Base-by-base conservation (phyloP, 2,888 invertebrate genomes). In the Lasiommata megera region DNA sequence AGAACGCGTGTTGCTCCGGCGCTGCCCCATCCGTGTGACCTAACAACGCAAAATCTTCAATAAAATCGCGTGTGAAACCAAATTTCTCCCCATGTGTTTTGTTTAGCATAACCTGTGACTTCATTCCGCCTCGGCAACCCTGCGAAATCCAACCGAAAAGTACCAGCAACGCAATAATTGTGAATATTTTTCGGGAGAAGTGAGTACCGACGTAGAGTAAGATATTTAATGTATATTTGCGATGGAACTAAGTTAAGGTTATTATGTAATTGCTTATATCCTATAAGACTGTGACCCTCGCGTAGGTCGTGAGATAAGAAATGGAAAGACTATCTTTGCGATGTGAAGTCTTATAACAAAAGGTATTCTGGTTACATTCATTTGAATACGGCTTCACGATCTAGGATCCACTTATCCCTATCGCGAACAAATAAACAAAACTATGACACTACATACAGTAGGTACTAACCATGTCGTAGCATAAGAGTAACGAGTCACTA, bases 31-130 rank as follows among this genome's bases (percentile, higher is more conserved):
- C 68, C 78, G 82, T 82, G 84, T 79, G 76, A 73, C 73, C 74
- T 67, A 71, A 77, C 78, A 77, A 80, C 74, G 76, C 71, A 70
- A 71, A 79, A 80, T 74, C 74, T 83, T 81, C 82, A 86, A 84
- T 82, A 84, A 88, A 71, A 74, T 68, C 68, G 70, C 64, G 73
- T 67, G 75, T 75, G 74, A 63, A 70, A 69, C 64, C 55, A 54
- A 28, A 55, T 56, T 64, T 60, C 58, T 16, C 41, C 38, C 41
- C 41, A 62, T 62, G 71, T 74, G 77, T 74, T 69, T 71, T 68
- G 69, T 71, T 73, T 61, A 48, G 56, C 54, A 48, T 40, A 48
- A 67, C 70, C 67, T 70, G 78, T 77, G 76, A 76, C 75, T 70
- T 72, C 50, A 29, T 18, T 11, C 9, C 6, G 6, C n/a, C 8